A percentile compares a stretch with the other conserved stretches of the same genome.
These are phyloP conservation scores for Spatula clypeata DNA, from an alignment of 2,797 vertebrate genomes.

Conservation along the genomic window DNA sequence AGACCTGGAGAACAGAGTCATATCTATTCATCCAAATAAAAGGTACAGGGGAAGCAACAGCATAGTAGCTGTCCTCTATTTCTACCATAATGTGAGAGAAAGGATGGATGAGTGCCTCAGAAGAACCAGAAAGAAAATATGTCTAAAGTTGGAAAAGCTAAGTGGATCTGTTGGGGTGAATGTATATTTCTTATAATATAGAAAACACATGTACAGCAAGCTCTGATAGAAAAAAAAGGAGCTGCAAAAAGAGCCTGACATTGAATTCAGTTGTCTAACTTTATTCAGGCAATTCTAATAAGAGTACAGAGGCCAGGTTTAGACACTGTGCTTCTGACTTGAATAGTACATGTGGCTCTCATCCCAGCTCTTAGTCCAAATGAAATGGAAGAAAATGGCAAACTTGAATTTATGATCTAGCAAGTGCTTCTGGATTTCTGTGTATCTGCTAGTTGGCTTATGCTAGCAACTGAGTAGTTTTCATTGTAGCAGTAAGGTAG, in stretches of 20 bases:
- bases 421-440: background rate
- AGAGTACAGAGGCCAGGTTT: background rate
- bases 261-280: background rate
- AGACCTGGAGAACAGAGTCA: slow-evolving; percentile 1
- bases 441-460: background rate
- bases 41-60: background rate
- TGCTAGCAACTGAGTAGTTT: background rate
- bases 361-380: background rate
- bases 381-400: background rate
- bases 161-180: background rate
- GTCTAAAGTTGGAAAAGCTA: background rate
- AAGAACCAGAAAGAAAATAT: background rate
- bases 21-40: slow-evolving; percentile 32
- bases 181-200: background rate
- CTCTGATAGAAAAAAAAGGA: background rate
- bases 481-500: background rate
- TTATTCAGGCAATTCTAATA: background rate
- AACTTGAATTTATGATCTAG: background rate
- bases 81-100: background rate
- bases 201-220: background rate
- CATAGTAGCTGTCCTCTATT: background rate
- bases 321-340: background rate
- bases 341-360: background rate
- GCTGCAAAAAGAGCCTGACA: background rate
- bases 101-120: background rate